Evolutionary conservation across 2,888 invertebrate species (phyloP), one percentile per base, ranked within the genome.

Genomic region (Chymomyza fuscimana): DNA sequence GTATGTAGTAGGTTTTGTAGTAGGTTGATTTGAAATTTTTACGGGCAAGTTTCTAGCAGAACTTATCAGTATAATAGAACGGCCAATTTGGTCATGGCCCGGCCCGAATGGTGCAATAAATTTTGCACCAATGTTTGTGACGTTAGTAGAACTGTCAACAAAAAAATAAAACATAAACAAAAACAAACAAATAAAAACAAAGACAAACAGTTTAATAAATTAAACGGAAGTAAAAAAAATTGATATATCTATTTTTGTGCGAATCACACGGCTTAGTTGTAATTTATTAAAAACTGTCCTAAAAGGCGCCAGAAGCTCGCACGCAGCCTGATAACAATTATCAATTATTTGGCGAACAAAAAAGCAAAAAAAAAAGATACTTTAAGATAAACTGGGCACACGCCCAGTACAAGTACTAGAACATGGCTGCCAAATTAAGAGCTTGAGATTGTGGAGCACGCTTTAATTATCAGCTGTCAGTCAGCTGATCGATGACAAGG

Each of bases 311-410:
- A 51, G 5, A 51, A 9, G 5, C 9, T 5, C 32, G 9, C 32
- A 32, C 51, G 15, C 51, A 51, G 1, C 0, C 15, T 7, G 32
- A 32, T 32, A 32, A 32, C 5, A 32, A 32, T 7, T 32, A 32
- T 32, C 32, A 46, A 46, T 46, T 46, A 46, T 46, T 4, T 4
- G 25, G 3, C 12, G 32, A 32, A 32, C 32, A 5, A 32, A 46
- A 6, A 4, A 46, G 10, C 12, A 46, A 46, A 46, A 46, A 40
- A 12, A 46, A 46, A 46, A 32, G 32, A 32, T 19, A 58, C 15
- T 36, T 15, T 12, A 4, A 16, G 60, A 60, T 60, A 60, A 32
- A 60, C 36, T 60, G 60, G 60, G 32, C 60, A 60, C 60, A 60
- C 60, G 60, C 60, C 16, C 7, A 32, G 12, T 10, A 1, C 12